Evolutionary conservation across 2,888 invertebrate genomes (phyloP).

Genomic region (Agelastica alni): DNA sequence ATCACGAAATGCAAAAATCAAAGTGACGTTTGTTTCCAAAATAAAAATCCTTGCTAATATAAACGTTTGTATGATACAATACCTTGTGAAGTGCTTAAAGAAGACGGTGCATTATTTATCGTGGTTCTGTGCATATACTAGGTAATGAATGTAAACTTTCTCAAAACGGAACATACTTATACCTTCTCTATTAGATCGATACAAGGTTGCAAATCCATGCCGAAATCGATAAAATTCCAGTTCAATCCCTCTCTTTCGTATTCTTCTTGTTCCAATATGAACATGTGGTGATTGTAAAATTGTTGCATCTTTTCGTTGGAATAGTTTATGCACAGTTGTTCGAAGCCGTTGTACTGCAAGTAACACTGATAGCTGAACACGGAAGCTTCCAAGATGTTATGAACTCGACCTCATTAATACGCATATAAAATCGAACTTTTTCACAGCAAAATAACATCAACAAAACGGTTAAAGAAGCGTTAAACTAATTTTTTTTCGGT

Average conservation of each 20-base stretch:
- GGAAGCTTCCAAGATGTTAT: conserved; percentile 16
- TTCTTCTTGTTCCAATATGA: conserved; percentile 93
- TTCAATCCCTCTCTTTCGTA: conserved; percentile 89
- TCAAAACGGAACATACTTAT: conserved; percentile 47
- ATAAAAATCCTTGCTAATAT: too few relatives aligned
- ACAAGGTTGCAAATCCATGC: conserved; percentile 90
- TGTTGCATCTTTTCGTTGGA: conserved; percentile 95
- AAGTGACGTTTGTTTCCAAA: too few relatives aligned
- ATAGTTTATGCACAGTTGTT: conserved; percentile 96
- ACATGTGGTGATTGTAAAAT: conserved; percentile 97
- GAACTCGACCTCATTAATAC: too few relatives aligned
- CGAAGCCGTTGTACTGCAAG: conserved; percentile 87
- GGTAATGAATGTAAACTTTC: conserved; percentile 14
- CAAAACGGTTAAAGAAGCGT: conserved; percentile 9
- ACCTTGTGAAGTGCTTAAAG: conserved; percentile 39
- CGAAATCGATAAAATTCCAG: conserved; percentile 95
- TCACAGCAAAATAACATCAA: too few relatives aligned
- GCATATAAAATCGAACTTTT: too few relatives aligned
- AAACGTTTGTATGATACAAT: conserved; percentile 26
- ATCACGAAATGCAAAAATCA: too few relatives aligned
- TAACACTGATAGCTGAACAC: conserved; percentile 36
- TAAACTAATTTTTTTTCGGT: conserved; percentile 8
- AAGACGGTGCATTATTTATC: conserved; percentile 25
- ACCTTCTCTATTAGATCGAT: conserved; percentile 92
- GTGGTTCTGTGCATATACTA: conserved; percentile 38